Percentiles rank a stretch among this genome's conserved stretches.
These are phyloP conservation scores for Triplophysa yarkandensis DNA, from an alignment of 2,797 vertebrate genomes.

Conservation along the genomic window DNA sequence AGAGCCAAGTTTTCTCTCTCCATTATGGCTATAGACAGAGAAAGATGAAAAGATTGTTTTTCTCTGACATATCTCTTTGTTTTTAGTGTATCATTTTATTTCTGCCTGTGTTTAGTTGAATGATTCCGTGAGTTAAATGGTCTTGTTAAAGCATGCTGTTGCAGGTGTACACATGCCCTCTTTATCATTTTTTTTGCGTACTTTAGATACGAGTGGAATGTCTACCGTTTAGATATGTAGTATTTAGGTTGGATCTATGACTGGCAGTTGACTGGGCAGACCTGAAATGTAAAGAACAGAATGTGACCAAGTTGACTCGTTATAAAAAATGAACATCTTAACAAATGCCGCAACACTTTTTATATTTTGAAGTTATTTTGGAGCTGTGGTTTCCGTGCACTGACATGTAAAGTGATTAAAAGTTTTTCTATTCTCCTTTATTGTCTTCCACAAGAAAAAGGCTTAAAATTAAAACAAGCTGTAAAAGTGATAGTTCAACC, in stretches of 20 bases:
- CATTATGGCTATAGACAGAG: conserved; percentile 55
- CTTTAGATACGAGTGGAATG: conserved; percentile 41
- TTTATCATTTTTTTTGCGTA: conserved; percentile 58
- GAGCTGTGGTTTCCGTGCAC: neutral
- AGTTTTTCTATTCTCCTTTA: too few relatives aligned
- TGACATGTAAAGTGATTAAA: too few relatives aligned
- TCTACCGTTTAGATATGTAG: conserved; percentile 34
- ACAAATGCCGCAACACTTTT: too few relatives aligned
- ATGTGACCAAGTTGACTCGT: conserved; percentile 3
- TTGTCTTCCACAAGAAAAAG: too few relatives aligned
- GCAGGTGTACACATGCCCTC: conserved; percentile 63
- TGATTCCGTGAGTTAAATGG: conserved; percentile 62
- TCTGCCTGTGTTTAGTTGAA: conserved; percentile 54
- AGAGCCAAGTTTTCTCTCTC: conserved; percentile 66
- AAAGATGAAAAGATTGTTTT: conserved; percentile 69
- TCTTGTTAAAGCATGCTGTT: conserved; percentile 57
- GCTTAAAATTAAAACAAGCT: too few relatives aligned
- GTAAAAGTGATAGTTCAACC: too few relatives aligned
- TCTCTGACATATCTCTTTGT: conserved; percentile 54
- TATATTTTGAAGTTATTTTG: too few relatives aligned
- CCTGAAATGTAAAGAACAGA: conserved; percentile 9
- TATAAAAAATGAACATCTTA: too few relatives aligned
- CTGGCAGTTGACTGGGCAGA: conserved; percentile 40
- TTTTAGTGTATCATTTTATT: conserved; percentile 43
- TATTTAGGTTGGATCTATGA: conserved; percentile 35